These are phyloP conservation scores for Rhizomys pruinosus DNA, from an alignment of 2,113 vertebrate genomes.

Conservation along the genomic window DNA sequence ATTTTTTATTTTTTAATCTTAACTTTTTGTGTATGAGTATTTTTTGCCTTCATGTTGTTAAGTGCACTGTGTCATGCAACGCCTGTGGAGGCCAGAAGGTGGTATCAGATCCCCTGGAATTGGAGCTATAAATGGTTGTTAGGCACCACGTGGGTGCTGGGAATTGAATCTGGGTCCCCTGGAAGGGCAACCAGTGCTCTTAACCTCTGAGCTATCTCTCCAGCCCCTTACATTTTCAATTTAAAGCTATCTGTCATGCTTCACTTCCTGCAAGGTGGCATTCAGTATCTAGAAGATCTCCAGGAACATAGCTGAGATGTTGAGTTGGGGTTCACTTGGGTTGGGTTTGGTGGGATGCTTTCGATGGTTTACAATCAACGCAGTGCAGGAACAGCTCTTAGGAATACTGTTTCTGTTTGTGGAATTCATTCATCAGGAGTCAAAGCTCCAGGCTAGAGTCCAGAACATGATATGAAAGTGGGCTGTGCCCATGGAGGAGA, in stretches of 20 bases:
- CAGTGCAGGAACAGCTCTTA: neutral
- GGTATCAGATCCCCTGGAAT: no score
- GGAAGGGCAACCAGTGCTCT: no score
- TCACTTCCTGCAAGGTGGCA: neutral
- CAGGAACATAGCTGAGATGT: neutral
- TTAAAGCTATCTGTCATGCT: neutral
- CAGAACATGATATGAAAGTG: rapidly evolving
- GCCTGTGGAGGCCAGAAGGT: no score
- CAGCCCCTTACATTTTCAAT: neutral
- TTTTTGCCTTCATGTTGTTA: no score
- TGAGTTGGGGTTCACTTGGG: neutral
- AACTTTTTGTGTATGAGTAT: no score
- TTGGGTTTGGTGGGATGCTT: neutral
- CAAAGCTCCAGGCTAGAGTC: neutral
- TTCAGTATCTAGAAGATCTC: neutral
- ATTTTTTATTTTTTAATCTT: no score
- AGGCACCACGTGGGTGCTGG: no score
- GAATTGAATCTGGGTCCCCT: no score
- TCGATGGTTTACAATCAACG: neutral
- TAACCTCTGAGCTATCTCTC: no score
- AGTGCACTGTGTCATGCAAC: no score
- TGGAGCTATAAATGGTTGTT: no score
- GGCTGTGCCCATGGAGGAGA: neutral
- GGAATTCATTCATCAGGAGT: neutral
- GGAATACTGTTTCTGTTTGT: neutral